phyloP scores from a whole-genome alignment of 2,113 vertebrate genomes.

The Mormoops blainvillei region DNA sequence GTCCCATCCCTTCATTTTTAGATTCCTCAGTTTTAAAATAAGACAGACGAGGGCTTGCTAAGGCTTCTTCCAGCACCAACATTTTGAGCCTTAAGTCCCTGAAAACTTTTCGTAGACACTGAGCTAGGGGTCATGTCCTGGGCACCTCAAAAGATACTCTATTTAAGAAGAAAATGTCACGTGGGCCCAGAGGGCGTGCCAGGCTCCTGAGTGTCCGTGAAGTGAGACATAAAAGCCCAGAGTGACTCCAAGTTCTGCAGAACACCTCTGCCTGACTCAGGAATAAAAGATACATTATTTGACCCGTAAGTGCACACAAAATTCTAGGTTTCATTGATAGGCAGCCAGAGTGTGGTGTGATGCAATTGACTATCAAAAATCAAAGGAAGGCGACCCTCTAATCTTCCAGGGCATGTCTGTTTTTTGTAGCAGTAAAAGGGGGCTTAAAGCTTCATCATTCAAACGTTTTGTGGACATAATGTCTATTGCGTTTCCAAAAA shows the following conservation, averaged over 20 bases:
- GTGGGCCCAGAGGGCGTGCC: not conserved
- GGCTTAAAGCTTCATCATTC: not conserved
- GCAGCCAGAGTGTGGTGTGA: not conserved
- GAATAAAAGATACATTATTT: not conserved
- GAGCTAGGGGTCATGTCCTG: not conserved
- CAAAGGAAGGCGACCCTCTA: not conserved
- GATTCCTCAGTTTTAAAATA: not conserved
- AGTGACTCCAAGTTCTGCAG: no score
- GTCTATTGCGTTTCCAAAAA: not conserved
- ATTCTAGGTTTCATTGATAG: not conserved
- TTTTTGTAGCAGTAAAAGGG: not conserved
- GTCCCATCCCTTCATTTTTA: fast-evolving
- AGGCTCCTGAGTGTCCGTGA: not conserved
- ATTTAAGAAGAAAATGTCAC: not conserved
- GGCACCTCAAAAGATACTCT: not conserved
- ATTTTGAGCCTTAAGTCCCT: not conserved
- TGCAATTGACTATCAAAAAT: not conserved
- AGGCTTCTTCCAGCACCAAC: not conserved
- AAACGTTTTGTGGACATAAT: no score
- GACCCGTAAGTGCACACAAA: not conserved
- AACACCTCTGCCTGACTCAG: fast-evolving
- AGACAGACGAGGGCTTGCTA: not conserved
- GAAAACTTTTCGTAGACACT: not conserved
- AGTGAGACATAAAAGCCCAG: not conserved
- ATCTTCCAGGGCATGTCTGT: not conserved